phyloP scores from a whole-genome alignment of 2,113 vertebrate species.

The Tachycineta bicolor region DNA sequence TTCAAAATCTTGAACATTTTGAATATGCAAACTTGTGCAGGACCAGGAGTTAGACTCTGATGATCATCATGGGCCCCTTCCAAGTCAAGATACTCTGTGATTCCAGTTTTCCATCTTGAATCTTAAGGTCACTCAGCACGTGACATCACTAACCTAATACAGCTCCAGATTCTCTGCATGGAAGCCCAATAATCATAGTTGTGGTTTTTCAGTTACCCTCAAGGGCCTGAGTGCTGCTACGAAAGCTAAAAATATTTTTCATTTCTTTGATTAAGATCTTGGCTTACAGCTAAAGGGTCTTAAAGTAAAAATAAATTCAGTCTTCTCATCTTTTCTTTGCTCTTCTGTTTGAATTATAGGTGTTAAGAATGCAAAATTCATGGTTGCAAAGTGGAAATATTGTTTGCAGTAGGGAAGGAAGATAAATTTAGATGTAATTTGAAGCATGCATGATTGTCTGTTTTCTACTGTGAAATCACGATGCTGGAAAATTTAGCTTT shows the following conservation, averaged over 20 bases:
- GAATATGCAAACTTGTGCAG: not conserved
- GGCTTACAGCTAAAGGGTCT: constrained; percentile 28
- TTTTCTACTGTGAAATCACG: constrained; percentile 57
- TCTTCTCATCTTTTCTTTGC: constrained; percentile 33
- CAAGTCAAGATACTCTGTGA: not conserved
- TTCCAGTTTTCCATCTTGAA: not conserved
- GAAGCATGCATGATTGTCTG: constrained; percentile 55
- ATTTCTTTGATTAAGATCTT: constrained; percentile 42
- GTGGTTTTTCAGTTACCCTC: not conserved
- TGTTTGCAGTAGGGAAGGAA: constrained; percentile 43
- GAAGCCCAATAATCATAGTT: not conserved
- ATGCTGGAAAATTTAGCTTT: constrained; percentile 63
- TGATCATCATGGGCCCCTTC: not conserved
- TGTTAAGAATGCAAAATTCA: constrained; percentile 59
- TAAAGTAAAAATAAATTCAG: constrained; percentile 47
- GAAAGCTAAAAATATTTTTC: constrained; percentile 31
- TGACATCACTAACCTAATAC: not conserved
- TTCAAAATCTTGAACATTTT: not conserved
- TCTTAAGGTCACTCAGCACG: not conserved
- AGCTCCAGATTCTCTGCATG: not conserved
- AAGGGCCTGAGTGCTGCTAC: not conserved
- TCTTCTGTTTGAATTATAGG: constrained; percentile 60
- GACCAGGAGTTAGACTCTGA: not conserved
- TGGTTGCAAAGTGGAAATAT: constrained; percentile 55
- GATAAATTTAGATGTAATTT: constrained; percentile 65